phyloP scores from a whole-genome alignment of 2,888 invertebrate genomes.

The Brachynemurus nebulosus region DNA sequence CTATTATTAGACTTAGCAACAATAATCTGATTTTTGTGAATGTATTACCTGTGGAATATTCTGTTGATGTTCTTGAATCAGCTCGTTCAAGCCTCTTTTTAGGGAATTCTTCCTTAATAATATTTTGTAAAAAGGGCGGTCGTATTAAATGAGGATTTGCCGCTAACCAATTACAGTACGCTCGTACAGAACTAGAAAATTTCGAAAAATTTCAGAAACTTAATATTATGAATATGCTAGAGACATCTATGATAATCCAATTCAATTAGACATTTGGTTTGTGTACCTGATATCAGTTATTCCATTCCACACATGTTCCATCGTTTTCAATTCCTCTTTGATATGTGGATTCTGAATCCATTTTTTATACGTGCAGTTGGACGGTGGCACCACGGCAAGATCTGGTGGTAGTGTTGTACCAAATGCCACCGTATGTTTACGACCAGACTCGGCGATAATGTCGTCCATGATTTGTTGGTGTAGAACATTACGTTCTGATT shows the following conservation, averaged over 20 bases:
- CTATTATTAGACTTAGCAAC: too few relatives aligned
- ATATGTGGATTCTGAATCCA: conserved; percentile 42
- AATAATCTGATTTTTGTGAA: too few relatives aligned
- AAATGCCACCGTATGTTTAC: conserved; percentile 37
- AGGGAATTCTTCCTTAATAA: too few relatives aligned
- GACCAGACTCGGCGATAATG: conserved; percentile 34
- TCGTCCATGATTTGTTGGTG: conserved; percentile 37
- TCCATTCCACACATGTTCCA: conserved; percentile 49
- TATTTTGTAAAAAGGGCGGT: conserved; percentile 40
- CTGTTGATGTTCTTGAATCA: too few relatives aligned
- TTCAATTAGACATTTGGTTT: too few relatives aligned
- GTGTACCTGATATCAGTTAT: conserved; percentile 41
- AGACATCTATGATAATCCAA: not conserved
- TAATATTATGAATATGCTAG: not conserved
- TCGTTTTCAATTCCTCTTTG: conserved; percentile 41
- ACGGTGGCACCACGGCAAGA: conserved; percentile 38
- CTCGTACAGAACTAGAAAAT: conserved; percentile 38
- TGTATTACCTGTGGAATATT: too few relatives aligned
- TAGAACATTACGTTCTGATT: conserved; percentile 35
- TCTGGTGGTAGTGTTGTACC: conserved; percentile 36
- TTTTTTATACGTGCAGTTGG: conserved; percentile 35
- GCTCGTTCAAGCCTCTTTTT: too few relatives aligned
- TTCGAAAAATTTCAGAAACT: conserved; percentile 1
- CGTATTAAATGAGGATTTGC: conserved; percentile 38
- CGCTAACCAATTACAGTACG: conserved; percentile 40